phyloP scores from a whole-genome alignment of 2,888 invertebrate genomes.

The Drosophila nr. perissopoda region DNA sequence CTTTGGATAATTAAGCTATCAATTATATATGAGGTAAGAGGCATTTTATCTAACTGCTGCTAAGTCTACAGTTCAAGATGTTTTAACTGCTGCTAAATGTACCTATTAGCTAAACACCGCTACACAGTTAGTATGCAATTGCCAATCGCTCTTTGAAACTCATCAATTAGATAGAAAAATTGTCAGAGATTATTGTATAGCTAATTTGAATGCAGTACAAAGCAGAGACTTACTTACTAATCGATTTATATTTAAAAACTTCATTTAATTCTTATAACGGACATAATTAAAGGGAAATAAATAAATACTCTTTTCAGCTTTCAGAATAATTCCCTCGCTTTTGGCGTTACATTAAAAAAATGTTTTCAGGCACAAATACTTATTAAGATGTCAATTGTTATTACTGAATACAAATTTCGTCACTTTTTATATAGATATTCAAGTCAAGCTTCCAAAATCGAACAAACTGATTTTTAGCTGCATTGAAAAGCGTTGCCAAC shows the following conservation, averaged over 20 bases:
- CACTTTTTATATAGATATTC: not conserved
- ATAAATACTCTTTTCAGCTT: not conserved
- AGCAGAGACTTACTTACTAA: not conserved
- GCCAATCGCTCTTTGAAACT: constrained; percentile 25
- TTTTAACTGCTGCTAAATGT: constrained; percentile 55
- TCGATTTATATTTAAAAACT: not conserved
- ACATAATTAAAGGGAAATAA: not conserved
- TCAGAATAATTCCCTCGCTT: not conserved
- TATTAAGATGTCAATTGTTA: not conserved
- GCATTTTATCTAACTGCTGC: constrained; percentile 57
- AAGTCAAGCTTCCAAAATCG: constrained; percentile 13
- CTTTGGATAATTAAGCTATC: constrained; percentile 27
- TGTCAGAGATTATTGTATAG: not conserved
- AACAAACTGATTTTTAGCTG: constrained; percentile 19
- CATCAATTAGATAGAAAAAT: not conserved
- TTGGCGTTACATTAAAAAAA: too few relatives aligned
- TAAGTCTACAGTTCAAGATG: constrained; percentile 65
- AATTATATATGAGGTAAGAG: constrained; percentile 35
- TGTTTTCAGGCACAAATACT: too few relatives aligned
- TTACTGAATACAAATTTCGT: not conserved
- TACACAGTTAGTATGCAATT: constrained; percentile 29
- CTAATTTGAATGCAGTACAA: not conserved
- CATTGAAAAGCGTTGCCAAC: constrained; percentile 24
- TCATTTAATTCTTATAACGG: not conserved
- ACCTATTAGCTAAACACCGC: constrained; percentile 41